Evolutionary conservation across 1,140 invertebrate genomes (phyloP), one percentile per base, ranked within the genome.

Genomic region (Hyles vespertilio): DNA sequence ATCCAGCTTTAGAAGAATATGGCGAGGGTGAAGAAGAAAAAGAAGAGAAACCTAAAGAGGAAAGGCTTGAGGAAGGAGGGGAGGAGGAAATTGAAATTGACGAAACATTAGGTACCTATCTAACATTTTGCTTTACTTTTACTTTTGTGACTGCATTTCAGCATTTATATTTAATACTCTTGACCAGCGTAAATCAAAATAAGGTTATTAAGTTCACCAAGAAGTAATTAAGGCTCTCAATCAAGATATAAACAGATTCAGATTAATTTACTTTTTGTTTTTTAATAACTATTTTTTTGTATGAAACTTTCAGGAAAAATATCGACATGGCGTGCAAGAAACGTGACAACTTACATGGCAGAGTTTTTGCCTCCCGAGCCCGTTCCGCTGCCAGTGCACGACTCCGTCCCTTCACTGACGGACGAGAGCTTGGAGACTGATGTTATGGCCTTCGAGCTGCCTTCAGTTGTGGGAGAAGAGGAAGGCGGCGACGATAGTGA

Each of bases 361-460:
- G 91, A 94, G 7, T 77, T 93, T 52, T 72, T 94, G 45, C 94
- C 94, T 5, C 91, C 92, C 2, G 92, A 93, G 67, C 92, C 93
- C 0, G 81, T 91, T 9, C 91, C 92, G 0, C 73, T 94, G 43
- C 91, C 91, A 2, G 81, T 92, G 3, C 86, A 90, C 40, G 92
- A 93, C 65, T 93, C 92, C 0, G 11, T 87, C 10, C 81, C 84
- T 0, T 89, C 88, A 0, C 69, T 89, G 2, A 74, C 78, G 0
- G 72, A 75, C 11, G 77, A 77, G 54, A 84, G 74, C 47, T 51
- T 84, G 32, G 70, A 70, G 12, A 79, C 77, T 0, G 81, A 85
- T n/a, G 54, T 77, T 0, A 50, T 87, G 46, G 67, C 65, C 3
- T 87, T 86, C 49, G 83, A 89, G 34, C 60, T 59, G 6, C 78